phyloP scores from a whole-genome alignment of 2,888 invertebrate species.

The Orthosia gracilis region DNA sequence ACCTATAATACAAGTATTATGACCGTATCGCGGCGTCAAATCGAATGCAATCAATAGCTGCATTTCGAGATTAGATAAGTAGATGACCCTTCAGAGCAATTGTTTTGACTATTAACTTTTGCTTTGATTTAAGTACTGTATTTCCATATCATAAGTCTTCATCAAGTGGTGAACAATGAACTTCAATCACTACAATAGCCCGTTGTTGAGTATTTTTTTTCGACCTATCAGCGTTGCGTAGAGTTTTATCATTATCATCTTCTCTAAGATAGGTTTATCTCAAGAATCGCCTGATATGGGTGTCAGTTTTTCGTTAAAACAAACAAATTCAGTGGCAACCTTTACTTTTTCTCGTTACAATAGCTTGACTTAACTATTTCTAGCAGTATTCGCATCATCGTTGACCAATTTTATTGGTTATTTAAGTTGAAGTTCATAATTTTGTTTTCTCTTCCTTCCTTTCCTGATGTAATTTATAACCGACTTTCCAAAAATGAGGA shows the following conservation, averaged over 20 bases:
- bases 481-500: no score
- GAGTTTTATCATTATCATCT: not conserved
- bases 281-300: not conserved
- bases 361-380: no score
- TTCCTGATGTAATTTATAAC: no score
- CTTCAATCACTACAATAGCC: not conserved
- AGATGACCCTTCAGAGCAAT: not conserved
- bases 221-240: not conserved
- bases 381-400: no score
- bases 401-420: no score
- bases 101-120: slow-evolving; percentile 4
- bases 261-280: not conserved
- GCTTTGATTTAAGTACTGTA: slow-evolving; percentile 3
- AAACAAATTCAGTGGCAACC: not conserved
- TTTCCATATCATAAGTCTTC: not conserved
- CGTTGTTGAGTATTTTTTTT: not conserved
- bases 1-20: not conserved
- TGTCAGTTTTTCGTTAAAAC: not conserved
- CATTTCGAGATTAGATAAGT: slow-evolving; percentile 42
- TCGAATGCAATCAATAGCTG: slow-evolving; percentile 47
- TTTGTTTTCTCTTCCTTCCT: no score
- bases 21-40: slow-evolving; percentile 27
- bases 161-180: slow-evolving; percentile 9
- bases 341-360: no score
- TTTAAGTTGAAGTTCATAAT: no score